Evolutionary conservation across 2,113 vertebrate genomes (phyloP), one percentile per base, ranked within the genome.

Genomic region (Taurulus bubalis): DNA sequence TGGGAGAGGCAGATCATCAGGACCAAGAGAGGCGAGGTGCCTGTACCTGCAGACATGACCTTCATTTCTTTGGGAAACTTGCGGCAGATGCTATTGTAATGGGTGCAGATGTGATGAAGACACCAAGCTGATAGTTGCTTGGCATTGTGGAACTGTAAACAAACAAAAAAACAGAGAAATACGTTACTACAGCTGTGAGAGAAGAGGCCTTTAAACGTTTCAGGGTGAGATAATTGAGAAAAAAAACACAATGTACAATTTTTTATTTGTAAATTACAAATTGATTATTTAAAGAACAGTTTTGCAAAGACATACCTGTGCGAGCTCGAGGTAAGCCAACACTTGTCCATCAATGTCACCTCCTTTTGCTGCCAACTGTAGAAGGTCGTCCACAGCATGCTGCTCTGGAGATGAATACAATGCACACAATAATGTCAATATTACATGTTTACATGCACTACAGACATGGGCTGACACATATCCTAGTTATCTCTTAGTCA

Each of bases 51-150:
- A 53, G 94, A 95, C 96, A 97, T 97, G 89, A 90, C 92, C 89
- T 97, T 97, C 97, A 98, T 97, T 87, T 97, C 96, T 63, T 96
- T 96, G 69, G 96, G 96, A 84, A 96, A 98, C 91, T 96, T 96
- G 91, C 96, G 96, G 91, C 97, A 98, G 77, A 98, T 96, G 63
- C 95, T 95, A 78, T 98, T 97, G 91, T 97, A 97, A 93, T 97
- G 97, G 86, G 97, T 98, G 93, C 96, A 97, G 95, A 97, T 96
- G 93, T 97, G 96, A 85, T 98, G 97, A 73, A 97, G 95, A 91
- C 97, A 97, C 97, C 97, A 97, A 11, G 93, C 92, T 0, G 96
- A 96, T 45, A 97, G 86, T 77, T 98, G 97, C 87, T 89, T 95
- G 47, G 96, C 96, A 45, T 97, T 97, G 88, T 98, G 96, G 84